These are phyloP conservation scores for Zaprionus inermis DNA, from an alignment of 1,140 invertebrate species.

Conservation along the genomic window DNA sequence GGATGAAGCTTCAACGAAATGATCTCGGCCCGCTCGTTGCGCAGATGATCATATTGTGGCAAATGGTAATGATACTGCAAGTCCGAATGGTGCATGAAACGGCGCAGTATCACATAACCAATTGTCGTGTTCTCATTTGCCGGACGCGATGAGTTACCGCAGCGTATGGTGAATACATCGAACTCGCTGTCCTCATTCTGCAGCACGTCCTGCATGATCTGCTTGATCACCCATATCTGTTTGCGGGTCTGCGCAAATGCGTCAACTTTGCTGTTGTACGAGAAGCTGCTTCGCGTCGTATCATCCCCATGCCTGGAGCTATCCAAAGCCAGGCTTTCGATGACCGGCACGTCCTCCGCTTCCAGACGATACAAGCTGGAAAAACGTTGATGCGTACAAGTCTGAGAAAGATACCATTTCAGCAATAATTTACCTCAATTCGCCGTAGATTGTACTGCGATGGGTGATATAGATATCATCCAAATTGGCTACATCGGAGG, in stretches of 20 bases:
- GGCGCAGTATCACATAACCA: slow-evolving; percentile 63
- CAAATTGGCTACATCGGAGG: slow-evolving; percentile 22
- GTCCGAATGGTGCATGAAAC: slow-evolving; percentile 30
- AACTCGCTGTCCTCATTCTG: slow-evolving; percentile 53
- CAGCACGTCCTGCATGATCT: slow-evolving; percentile 63
- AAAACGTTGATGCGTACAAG: too few relatives aligned
- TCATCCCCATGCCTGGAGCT: fast-evolving
- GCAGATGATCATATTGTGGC: slow-evolving; percentile 37
- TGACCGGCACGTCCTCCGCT: slow-evolving; percentile 16
- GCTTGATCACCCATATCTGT: slow-evolving; percentile 29
- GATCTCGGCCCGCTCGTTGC: slow-evolving; percentile 53
- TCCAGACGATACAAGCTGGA: slow-evolving; percentile 49
- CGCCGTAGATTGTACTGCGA: slow-evolving; percentile 64
- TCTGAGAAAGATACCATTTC: neutral
- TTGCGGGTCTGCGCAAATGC: slow-evolving; percentile 22
- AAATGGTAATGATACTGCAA: slow-evolving; percentile 55
- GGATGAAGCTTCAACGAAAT: slow-evolving; percentile 68
- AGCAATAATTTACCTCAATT: slow-evolving; percentile 39
- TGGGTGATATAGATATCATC: slow-evolving; percentile 60
- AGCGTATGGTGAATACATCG: slow-evolving; percentile 67
- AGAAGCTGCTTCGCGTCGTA: slow-evolving; percentile 5
- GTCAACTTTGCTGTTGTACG: slow-evolving; percentile 44
- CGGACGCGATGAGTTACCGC: slow-evolving; percentile 58
- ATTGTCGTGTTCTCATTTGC: slow-evolving; percentile 54
- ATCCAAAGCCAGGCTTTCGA: slow-evolving; percentile 15